These are phyloP conservation scores for Rhabdomys pumilio DNA, from an alignment of 2,797 vertebrate genomes.

Conservation along the genomic window DNA sequence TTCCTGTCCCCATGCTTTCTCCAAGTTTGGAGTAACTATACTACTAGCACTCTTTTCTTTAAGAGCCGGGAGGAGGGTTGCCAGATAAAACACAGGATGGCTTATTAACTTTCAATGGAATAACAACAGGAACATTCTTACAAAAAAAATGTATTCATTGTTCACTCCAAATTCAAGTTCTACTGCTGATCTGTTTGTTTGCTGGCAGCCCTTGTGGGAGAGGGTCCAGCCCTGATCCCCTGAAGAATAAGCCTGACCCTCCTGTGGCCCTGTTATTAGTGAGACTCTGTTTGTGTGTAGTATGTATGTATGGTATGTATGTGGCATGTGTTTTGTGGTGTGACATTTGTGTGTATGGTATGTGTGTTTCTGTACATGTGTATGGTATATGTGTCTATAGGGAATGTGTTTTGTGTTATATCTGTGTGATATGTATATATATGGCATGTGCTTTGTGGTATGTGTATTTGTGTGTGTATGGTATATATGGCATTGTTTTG, in stretches of 20 bases:
- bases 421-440: neutral
- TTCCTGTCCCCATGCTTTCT: neutral
- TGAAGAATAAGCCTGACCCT: neutral
- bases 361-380: neutral
- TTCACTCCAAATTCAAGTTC: constrained; percentile 50
- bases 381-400: neutral
- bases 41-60: neutral
- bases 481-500: neutral
- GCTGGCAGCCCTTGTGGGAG: too few species aligned
- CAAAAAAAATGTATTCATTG: constrained; percentile 35
- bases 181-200: neutral
- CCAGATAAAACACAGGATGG: constrained; percentile 40
- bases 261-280: neutral
- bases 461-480: too few species aligned
- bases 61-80: neutral
- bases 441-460: too few species aligned
- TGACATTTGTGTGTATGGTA: neutral
- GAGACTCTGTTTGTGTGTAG: neutral
- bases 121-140: neutral
- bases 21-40: constrained; percentile 20
- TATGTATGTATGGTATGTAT: neutral
- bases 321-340: neutral
- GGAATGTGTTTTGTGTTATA: neutral
- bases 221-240: neutral
- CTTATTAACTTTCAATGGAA: constrained; percentile 37